phyloP scores from a whole-genome alignment of 2,888 invertebrate species.

The Octodonta nipae region DNA sequence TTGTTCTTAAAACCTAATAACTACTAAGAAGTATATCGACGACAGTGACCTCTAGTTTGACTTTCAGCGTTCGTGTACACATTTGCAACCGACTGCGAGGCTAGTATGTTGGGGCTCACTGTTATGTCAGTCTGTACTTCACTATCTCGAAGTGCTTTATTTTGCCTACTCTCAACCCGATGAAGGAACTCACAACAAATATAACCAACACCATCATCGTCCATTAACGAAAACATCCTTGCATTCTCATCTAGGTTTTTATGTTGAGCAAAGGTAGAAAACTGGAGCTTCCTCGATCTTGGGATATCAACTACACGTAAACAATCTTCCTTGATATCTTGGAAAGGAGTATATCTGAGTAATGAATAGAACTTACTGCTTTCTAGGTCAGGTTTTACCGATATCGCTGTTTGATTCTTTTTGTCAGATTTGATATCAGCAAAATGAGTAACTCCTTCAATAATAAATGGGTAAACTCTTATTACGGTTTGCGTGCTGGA shows the following conservation, averaged over 20 bases:
- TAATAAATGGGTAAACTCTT: slow-evolving; percentile 15
- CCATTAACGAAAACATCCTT: too few relatives aligned
- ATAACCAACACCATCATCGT: slow-evolving; percentile 20
- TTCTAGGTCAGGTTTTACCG: slow-evolving; percentile 10
- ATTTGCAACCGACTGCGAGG: slow-evolving; percentile 12
- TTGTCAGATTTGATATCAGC: slow-evolving; percentile 15
- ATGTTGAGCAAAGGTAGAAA: slow-evolving; percentile 6
- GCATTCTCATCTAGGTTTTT: too few relatives aligned
- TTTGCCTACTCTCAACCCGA: slow-evolving; percentile 6
- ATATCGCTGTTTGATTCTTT: slow-evolving; percentile 12
- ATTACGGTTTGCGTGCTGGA: slow-evolving; percentile 20
- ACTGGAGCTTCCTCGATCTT: slow-evolving; percentile 15
- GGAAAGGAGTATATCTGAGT: slow-evolving; percentile 19
- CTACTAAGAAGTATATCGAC: too few relatives aligned
- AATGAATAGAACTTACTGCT: slow-evolving; percentile 14
- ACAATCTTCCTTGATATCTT: slow-evolving; percentile 17
- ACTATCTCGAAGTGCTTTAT: slow-evolving; percentile 7
- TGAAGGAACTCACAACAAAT: slow-evolving; percentile 13
- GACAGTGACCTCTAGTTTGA: too few relatives aligned
- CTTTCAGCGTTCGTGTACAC: slow-evolving; percentile 7
- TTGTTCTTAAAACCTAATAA: too few relatives aligned
- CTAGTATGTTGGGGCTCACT: slow-evolving; percentile 16
- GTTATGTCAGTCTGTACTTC: slow-evolving; percentile 16
- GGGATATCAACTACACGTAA: slow-evolving; percentile 15
- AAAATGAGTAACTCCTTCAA: slow-evolving; percentile 9